A percentile compares a stretch with the other conserved stretches of the same genome.
These are phyloP conservation scores for Rhyacophila brunnea DNA, from an alignment of 1,140 invertebrate species.

Conservation along the genomic window DNA sequence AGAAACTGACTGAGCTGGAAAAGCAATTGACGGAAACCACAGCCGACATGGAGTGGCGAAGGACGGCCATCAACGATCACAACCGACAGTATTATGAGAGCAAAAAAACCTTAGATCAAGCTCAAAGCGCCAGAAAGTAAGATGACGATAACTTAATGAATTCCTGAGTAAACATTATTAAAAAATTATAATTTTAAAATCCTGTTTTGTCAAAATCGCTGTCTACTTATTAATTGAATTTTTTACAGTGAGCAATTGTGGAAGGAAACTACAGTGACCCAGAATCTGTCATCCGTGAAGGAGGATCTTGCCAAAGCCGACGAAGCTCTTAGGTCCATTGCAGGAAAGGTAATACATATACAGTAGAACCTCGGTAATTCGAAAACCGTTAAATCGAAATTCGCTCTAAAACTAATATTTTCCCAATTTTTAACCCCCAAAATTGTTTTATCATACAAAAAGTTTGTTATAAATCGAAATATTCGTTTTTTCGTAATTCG, in stretches of 20 bases:
- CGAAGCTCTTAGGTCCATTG: slow-evolving; percentile 92
- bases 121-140: slow-evolving; percentile 91
- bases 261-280: slow-evolving; percentile 92
- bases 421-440: no score
- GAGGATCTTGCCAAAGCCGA: slow-evolving; percentile 96
- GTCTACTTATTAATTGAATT: background rate
- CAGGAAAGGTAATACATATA: slow-evolving; percentile 73
- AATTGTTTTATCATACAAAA: no score
- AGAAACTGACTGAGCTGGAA: slow-evolving; percentile 78
- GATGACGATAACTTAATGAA: no score
- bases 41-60: slow-evolving; percentile 82
- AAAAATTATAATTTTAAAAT: no score
- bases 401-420: no score
- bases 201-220: no score
- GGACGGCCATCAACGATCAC: slow-evolving; percentile 89
- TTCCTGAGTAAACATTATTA: no score
- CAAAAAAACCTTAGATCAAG: slow-evolving; percentile 91
- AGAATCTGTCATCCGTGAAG: slow-evolving; percentile 86
- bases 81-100: slow-evolving; percentile 95
- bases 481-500: no score
- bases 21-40: slow-evolving; percentile 86
- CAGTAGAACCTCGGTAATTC: no score
- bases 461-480: no score
- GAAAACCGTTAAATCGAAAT: no score
- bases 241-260: slow-evolving; percentile 81